Evolutionary conservation across 2,113 vertebrate species (phyloP).

Genomic region (Himantopus leucocephalus): DNA sequence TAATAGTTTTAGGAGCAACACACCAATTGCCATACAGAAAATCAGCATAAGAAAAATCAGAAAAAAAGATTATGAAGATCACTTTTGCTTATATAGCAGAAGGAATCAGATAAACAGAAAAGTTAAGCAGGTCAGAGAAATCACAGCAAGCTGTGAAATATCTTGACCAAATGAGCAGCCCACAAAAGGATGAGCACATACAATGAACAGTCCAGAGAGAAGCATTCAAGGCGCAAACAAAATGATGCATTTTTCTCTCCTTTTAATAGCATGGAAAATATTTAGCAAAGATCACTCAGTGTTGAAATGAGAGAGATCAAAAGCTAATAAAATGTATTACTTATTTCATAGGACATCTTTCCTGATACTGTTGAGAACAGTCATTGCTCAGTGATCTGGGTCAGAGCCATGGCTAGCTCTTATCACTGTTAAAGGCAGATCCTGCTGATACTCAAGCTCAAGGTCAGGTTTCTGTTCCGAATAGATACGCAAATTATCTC

Average conservation of each 20-base stretch:
- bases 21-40: neutral
- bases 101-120: neutral
- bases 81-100: neutral
- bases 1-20: neutral
- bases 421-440: neutral
- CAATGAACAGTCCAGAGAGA: neutral
- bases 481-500: neutral
- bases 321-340: neutral
- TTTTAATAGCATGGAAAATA: neutral
- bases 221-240: neutral
- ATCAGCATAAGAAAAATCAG: neutral
- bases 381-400: neutral
- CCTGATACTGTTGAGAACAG: neutral
- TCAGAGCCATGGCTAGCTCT: neutral
- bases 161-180: neutral
- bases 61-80: neutral
- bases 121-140: neutral
- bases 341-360: neutral
- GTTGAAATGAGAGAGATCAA: neutral
- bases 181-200: rapidly evolving
- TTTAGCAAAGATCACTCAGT: neutral
- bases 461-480: neutral
- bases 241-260: rapidly evolving
- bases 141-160: neutral
- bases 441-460: neutral